A percentile compares a stretch with the other conserved stretches of the same genome.
Conservation (phyloP, 2,797 vertebrate genomes). For the Clangula hyemalis region DNA sequence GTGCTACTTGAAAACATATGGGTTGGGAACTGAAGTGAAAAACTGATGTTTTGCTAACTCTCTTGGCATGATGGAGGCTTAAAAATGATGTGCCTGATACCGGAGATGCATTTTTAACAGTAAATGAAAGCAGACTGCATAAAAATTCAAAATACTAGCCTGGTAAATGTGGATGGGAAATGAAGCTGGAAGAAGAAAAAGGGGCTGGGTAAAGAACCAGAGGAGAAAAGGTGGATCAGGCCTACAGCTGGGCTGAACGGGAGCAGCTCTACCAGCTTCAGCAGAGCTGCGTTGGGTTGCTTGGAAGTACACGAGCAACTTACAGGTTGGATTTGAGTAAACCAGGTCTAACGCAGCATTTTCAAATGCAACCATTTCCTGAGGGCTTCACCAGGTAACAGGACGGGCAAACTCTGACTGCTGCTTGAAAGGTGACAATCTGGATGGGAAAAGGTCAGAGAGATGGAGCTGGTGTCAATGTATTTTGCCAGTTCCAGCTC, state of each 20-base stretch:
- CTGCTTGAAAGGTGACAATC: background rate
- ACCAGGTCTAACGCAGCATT: background rate
- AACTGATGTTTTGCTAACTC: slow-evolving; percentile 64
- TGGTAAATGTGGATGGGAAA: slow-evolving; percentile 18
- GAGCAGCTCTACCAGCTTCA: background rate
- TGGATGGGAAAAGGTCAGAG: background rate
- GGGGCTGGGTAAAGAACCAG: background rate
- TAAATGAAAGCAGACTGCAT: slow-evolving; percentile 47
- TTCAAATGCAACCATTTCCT: background rate
- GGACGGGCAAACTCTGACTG: background rate
- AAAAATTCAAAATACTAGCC: slow-evolving; percentile 44
- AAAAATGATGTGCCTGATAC: slow-evolving; percentile 41
- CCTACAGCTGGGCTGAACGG: background rate
- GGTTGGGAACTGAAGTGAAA: slow-evolving; percentile 69
- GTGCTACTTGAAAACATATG: slow-evolving; percentile 72
- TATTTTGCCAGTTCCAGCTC: background rate
- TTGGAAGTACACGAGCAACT: background rate
- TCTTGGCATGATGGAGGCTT: slow-evolving; percentile 42
- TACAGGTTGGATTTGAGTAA: background rate
- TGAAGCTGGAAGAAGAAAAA: background rate
- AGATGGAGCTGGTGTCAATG: background rate
- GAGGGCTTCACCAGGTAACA: background rate
- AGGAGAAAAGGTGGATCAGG: background rate
- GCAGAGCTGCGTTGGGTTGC: background rate
- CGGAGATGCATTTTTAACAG: slow-evolving; percentile 48